Conservation (phyloP, 1,140 invertebrate species). For the Mya arenaria region DNA sequence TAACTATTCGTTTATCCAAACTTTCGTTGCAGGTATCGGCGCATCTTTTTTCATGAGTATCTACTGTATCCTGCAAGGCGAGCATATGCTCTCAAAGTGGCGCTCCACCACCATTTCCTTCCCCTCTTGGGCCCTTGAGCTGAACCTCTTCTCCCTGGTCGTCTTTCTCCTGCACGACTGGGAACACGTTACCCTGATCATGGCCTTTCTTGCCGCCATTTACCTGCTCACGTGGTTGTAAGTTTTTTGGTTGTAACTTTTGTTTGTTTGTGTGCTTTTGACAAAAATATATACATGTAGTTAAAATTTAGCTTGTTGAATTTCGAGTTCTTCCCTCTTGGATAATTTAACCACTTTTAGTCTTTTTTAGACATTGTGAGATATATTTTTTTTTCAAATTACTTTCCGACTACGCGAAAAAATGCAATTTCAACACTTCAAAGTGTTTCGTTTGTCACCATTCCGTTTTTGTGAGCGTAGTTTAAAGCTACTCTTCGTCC, state of each 20-base stretch:
- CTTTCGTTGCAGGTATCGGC: slow-evolving; percentile 1
- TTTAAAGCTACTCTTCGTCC: too few relatives aligned
- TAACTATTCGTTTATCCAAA: background rate
- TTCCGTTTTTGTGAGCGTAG: too few relatives aligned
- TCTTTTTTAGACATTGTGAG: too few relatives aligned
- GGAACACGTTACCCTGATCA: slow-evolving; percentile 7
- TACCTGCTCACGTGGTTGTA: slow-evolving; percentile 12
- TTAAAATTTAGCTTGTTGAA: too few relatives aligned
- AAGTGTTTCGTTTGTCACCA: too few relatives aligned
- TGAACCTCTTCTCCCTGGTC: slow-evolving; percentile 8
- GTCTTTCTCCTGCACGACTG: slow-evolving; percentile 26
- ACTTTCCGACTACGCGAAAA: too few relatives aligned
- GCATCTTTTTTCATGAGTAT: slow-evolving; percentile 26
- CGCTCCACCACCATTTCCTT: slow-evolving; percentile 7
- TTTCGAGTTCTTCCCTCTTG: too few relatives aligned
- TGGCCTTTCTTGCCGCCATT: background rate
- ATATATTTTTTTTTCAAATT: too few relatives aligned
- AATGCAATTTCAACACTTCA: too few relatives aligned
- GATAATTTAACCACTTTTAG: too few relatives aligned
- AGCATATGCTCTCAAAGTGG: slow-evolving; percentile 23
- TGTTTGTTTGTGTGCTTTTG: too few relatives aligned
- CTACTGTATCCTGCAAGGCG: slow-evolving; percentile 16
- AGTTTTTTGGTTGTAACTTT: background rate
- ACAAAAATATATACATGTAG: too few relatives aligned
- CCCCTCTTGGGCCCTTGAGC: slow-evolving; percentile 25